Evolutionary conservation across 2,888 invertebrate species (phyloP), one percentile per base, ranked within the genome.

Genomic region (Diaprepes abbreviatus): DNA sequence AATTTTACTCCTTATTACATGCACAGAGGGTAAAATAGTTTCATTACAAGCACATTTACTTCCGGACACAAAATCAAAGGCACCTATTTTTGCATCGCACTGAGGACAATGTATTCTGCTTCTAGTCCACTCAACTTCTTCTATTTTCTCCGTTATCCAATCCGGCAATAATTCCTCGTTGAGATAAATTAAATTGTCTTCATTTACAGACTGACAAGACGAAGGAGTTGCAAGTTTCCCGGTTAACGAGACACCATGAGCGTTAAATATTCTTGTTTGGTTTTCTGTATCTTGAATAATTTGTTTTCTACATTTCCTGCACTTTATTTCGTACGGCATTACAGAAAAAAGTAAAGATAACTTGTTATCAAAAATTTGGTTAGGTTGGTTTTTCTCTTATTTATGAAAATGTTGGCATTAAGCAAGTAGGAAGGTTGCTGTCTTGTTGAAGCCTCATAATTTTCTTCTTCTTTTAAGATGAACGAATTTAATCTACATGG

Each of bases 11-110:
- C 86, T 86, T 45, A 89, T 86, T 68, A 91, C 82, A 82, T 89
- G 88, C 48, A 91, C 86, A 17, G 89, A 83, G 10, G 91, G 90
- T 73, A 90, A 79, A 66, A 88, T 82, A 66, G 84, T 82, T 38
- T 82, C 78, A 21, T 84, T 83, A 82, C 91, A 91, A n/a, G 83
- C 82, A 81, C 91, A 91, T 81, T 89, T 89, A 75, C 85, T 83
- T 21, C 90, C 89, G 1, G 89, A 87, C 21, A 90, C 83, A 82
- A 89, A 91, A 82, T 91, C 89, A 80, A 91, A 91, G 3, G 88
- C 87, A 6, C 91, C 92, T 28, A 91, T 84, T 82, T 89, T 86
- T 35, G 85, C 85, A 43, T 86, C 84, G 81, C 92, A 92, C 70
- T 86, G 84, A 66, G 84, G 86, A 82, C 92, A 92, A 70, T 87